These are phyloP conservation scores for Diaperis boleti DNA, from an alignment of 2,888 invertebrate species.

Conservation along the genomic window DNA sequence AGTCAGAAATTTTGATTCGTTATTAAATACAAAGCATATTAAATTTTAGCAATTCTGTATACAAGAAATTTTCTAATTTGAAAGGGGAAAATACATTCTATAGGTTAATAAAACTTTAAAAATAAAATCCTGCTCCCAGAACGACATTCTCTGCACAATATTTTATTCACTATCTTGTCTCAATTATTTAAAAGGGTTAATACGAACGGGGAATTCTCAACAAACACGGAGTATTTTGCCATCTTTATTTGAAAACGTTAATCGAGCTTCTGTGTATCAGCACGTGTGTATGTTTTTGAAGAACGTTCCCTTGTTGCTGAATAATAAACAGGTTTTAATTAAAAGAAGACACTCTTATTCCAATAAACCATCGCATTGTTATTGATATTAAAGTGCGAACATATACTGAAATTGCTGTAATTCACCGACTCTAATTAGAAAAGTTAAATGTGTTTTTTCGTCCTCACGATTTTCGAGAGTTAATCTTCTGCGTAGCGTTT, in stretches of 20 bases:
- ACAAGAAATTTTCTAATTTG: constrained; percentile 20
- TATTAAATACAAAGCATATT: constrained; percentile 20
- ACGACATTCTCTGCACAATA: constrained; percentile 20
- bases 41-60: constrained; percentile 17
- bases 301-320: background rate
- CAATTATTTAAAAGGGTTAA: constrained; percentile 25
- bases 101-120: constrained; percentile 20
- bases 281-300: constrained; percentile 2
- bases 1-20: constrained; percentile 20
- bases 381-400: constrained; percentile 20
- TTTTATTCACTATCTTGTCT: constrained; percentile 31
- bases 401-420: background rate
- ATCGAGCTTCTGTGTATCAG: background rate
- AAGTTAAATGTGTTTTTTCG: constrained; percentile 25
- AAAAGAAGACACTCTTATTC: background rate
- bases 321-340: constrained; percentile 19
- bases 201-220: constrained; percentile 19
- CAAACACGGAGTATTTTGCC: constrained; percentile 1
- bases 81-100: constrained; percentile 9
- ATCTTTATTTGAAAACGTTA: background rate
- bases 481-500: constrained; percentile 29
- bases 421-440: constrained; percentile 18
- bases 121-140: constrained; percentile 21
- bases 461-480: constrained; percentile 19
- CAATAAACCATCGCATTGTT: constrained; percentile 16